Percentiles rank a stretch among this genome's conserved stretches.
Evolutionary conservation across 2,797 vertebrate species (phyloP).

Genomic region (Amniataba percoides): DNA sequence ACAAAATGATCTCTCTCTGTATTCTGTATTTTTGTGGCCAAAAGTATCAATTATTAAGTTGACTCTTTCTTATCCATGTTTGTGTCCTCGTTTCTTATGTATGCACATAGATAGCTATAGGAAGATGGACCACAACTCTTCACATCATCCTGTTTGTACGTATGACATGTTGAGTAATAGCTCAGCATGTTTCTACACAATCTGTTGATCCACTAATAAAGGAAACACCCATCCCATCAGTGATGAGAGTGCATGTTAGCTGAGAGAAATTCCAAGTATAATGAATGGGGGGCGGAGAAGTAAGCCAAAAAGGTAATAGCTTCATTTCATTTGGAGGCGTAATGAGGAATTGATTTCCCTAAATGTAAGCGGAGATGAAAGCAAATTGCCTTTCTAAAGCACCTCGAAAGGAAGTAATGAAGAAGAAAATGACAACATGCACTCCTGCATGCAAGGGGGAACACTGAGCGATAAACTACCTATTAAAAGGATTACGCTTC

Average conservation of each 20-base stretch:
- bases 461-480: constrained; percentile 26
- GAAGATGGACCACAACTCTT: background rate
- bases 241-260: background rate
- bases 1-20: too few species aligned
- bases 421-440: constrained; percentile 61
- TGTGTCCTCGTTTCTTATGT: too few species aligned
- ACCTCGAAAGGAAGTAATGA: constrained; percentile 54
- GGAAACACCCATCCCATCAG: background rate
- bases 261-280: background rate
- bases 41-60: too few species aligned
- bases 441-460: constrained; percentile 8
- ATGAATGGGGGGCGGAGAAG: constrained; percentile 27
- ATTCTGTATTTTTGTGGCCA: too few species aligned
- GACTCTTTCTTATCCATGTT: too few species aligned
- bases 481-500: constrained; percentile 33
- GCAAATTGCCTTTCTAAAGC: constrained; percentile 20
- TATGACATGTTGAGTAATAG: background rate
- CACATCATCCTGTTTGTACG: background rate
- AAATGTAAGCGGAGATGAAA: constrained; percentile 59
- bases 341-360: constrained; percentile 63
- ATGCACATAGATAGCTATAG: too few species aligned
- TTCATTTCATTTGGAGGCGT: constrained; percentile 53
- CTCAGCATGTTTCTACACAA: background rate
- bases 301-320: constrained; percentile 49
- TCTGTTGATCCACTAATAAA: constrained; percentile 12